phyloP scores from a whole-genome alignment of 2,797 vertebrate species.

The Schizopygopsis malacanthus region DNA sequence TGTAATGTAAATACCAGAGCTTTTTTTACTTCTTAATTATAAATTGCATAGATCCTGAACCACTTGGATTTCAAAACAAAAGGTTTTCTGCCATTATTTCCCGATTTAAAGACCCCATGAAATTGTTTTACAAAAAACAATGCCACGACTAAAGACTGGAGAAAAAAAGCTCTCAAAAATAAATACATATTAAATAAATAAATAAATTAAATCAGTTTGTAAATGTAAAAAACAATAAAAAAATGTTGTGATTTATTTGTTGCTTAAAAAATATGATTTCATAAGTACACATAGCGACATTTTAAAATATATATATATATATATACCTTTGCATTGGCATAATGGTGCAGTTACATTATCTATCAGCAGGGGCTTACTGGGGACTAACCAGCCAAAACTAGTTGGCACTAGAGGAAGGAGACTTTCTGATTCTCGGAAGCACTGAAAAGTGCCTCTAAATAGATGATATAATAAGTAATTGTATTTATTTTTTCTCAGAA shows the following conservation, averaged over 20 bases:
- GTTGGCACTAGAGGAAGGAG: neutral
- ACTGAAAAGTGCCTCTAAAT: neutral
- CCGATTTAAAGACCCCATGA: slow-evolving; percentile 6
- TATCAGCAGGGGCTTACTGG: neutral
- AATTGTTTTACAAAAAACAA: slow-evolving; percentile 1
- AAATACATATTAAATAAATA: slow-evolving; percentile 4
- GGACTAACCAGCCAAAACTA: neutral
- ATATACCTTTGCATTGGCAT: slow-evolving; percentile 1
- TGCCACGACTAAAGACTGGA: neutral
- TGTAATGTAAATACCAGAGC: neutral
- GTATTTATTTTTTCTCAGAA: neutral
- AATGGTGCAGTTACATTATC: slow-evolving; percentile 3
- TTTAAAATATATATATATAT: neutral
- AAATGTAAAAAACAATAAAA: too few relatives aligned
- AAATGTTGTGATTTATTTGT: too few relatives aligned
- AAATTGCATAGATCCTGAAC: neutral
- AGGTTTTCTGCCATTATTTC: neutral
- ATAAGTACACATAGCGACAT: too few relatives aligned
- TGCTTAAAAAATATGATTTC: too few relatives aligned
- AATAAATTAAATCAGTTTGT: neutral
- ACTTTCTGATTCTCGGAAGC: neutral
- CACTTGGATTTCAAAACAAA: neutral
- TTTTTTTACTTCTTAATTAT: neutral
- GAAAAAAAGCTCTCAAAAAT: neutral
- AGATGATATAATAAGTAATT: neutral